These are phyloP conservation scores for Synergus laeviventris DNA, from an alignment of 2,888 invertebrate species.

Conservation along the genomic window DNA sequence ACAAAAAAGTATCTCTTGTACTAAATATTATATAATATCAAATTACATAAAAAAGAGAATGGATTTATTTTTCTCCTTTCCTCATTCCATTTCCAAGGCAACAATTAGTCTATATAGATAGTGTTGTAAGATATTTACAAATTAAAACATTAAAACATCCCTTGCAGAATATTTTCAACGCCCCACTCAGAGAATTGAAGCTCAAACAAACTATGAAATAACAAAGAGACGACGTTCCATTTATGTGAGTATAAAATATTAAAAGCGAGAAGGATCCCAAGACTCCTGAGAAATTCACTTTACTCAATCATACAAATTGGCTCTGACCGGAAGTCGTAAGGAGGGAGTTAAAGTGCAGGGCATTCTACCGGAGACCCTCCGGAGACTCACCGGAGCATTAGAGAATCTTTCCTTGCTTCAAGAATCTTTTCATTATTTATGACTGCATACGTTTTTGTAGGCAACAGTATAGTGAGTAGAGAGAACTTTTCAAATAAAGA, in stretches of 20 bases:
- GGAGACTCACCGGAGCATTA: slow-evolving; percentile 18
- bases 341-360: slow-evolving; percentile 1
- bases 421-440: not conserved
- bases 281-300: slow-evolving; percentile 21
- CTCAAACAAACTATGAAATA: not conserved
- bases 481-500: not conserved
- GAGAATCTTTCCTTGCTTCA: not conserved
- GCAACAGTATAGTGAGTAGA: not conserved
- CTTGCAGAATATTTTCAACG: not conserved
- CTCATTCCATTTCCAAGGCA: no score
- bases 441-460: not conserved
- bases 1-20: no score
- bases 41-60: no score
- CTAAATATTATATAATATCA: no score
- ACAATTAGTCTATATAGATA: no score
- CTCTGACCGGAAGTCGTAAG: slow-evolving; percentile 24
- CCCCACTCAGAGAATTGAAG: not conserved
- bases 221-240: slow-evolving; percentile 3
- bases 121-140: no score
- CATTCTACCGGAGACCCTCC: not conserved
- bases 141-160: not conserved
- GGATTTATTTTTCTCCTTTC: no score
- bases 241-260: slow-evolving; percentile 11
- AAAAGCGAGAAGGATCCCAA: slow-evolving; percentile 12
- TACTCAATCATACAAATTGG: slow-evolving; percentile 36